Conservation (phyloP, 2,113 vertebrate species). For the Panurus biarmicus region DNA sequence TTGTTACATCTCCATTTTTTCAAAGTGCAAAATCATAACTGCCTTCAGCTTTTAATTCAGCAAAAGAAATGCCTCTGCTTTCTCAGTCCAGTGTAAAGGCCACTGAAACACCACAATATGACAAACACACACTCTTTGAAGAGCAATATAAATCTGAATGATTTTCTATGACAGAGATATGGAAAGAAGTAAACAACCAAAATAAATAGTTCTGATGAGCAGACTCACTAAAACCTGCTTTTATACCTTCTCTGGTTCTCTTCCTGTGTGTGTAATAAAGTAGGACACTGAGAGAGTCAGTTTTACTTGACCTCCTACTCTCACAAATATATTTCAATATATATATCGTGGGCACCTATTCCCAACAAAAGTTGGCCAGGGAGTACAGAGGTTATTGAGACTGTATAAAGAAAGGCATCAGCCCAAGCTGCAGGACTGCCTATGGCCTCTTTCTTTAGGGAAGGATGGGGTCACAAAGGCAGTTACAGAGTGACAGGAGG, state of each 20-base stretch:
- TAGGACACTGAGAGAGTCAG: neutral
- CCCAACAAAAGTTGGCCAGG: neutral
- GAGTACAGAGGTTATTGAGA: neutral
- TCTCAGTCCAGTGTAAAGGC: neutral
- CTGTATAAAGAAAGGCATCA: neutral
- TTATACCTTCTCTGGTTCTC: neutral
- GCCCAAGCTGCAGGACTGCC: neutral
- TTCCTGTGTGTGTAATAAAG: neutral
- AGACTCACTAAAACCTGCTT: neutral
- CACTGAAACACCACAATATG: neutral
- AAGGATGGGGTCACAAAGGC: neutral
- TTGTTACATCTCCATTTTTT: neutral
- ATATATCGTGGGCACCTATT: neutral
- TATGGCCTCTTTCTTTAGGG: neutral
- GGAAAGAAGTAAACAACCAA: neutral
- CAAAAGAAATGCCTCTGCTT: neutral
- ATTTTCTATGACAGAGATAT: neutral
- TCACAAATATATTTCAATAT: neutral
- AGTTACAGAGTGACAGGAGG: neutral
- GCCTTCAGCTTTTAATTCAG: neutral
- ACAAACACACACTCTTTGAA: neutral
- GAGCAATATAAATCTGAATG: neutral
- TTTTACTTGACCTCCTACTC: neutral
- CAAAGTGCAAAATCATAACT: neutral
- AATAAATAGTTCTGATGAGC: neutral